phyloP scores from a whole-genome alignment of 2,797 vertebrate species.

The Coranthus polyacanthus region DNA sequence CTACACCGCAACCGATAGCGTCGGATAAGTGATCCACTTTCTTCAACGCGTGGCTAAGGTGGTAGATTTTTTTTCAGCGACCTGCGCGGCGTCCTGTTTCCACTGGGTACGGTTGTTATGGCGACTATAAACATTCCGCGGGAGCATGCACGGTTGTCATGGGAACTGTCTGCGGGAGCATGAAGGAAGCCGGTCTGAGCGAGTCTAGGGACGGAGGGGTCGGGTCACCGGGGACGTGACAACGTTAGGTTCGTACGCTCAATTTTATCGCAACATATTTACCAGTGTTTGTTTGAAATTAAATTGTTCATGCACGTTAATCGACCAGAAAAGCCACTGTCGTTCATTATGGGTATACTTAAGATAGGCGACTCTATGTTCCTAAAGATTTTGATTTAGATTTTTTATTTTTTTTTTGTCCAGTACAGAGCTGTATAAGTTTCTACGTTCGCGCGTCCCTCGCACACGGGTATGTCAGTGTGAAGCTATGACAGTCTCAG shows the following conservation, averaged over 20 bases:
- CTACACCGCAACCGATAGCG: constrained; percentile 8
- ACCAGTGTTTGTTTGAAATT: background rate
- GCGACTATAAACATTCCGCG: constrained; percentile 64
- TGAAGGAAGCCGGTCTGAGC: constrained; percentile 33
- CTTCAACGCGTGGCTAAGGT: constrained; percentile 8
- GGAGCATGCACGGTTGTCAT: constrained; percentile 64
- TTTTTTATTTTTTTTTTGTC: background rate
- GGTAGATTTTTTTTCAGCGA: constrained; percentile 8
- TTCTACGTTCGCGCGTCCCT: background rate
- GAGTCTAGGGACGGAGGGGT: constrained; percentile 19
- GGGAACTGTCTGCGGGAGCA: constrained; percentile 52
- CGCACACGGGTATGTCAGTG: constrained; percentile 17
- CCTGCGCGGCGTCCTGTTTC: constrained; percentile 36
- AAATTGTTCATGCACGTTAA: background rate
- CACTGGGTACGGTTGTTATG: constrained; percentile 54
- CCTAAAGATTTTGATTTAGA: too few species aligned
- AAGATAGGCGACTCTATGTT: too few species aligned
- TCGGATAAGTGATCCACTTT: constrained; percentile 35
- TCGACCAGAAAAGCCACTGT: background rate
- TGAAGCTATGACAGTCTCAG: constrained; percentile 22
- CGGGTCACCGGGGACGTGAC: constrained; percentile 23
- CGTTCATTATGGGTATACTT: background rate
- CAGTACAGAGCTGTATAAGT: background rate
- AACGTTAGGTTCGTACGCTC: constrained; percentile 26
- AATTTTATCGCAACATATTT: background rate